Conservation (phyloP, 53 echinoderm and acorn worm species). For the Stichopus horrens region DNA sequence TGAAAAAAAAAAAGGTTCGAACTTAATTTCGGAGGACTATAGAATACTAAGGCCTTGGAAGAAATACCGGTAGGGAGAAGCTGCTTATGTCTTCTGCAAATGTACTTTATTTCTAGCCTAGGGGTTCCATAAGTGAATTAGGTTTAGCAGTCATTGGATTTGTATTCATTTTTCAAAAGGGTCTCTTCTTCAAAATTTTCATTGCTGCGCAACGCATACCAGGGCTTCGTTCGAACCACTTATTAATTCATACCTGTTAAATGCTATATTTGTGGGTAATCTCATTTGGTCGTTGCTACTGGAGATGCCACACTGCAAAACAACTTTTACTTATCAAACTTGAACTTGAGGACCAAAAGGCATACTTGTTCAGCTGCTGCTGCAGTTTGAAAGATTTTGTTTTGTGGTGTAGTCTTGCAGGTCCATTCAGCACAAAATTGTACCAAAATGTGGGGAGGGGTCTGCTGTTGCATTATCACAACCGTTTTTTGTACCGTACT, state of each 20-base stretch:
- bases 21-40: slow-evolving; percentile 1
- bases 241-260: slow-evolving; percentile 23
- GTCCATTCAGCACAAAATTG: too few species aligned
- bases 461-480: too few species aligned
- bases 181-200: slow-evolving; percentile 5
- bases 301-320: neutral
- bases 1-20: neutral
- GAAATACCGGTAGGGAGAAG: neutral
- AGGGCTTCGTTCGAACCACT: neutral
- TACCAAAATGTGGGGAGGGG: too few species aligned
- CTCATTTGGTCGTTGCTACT: neutral
- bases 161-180: slow-evolving; percentile 39
- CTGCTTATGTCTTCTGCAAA: neutral
- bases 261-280: neutral
- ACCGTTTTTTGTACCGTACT: too few species aligned
- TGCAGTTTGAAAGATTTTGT: neutral
- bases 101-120: slow-evolving; percentile 40
- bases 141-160: slow-evolving; percentile 45
- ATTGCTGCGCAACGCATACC: neutral
- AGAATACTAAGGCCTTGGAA: neutral
- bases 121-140: slow-evolving; percentile 40
- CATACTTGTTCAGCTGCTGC: neutral
- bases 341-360: neutral
- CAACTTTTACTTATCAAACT: neutral
- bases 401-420: too few species aligned